Base-by-base conservation (phyloP, 2,113 vertebrate genomes). In the Anhinga anhinga region DNA sequence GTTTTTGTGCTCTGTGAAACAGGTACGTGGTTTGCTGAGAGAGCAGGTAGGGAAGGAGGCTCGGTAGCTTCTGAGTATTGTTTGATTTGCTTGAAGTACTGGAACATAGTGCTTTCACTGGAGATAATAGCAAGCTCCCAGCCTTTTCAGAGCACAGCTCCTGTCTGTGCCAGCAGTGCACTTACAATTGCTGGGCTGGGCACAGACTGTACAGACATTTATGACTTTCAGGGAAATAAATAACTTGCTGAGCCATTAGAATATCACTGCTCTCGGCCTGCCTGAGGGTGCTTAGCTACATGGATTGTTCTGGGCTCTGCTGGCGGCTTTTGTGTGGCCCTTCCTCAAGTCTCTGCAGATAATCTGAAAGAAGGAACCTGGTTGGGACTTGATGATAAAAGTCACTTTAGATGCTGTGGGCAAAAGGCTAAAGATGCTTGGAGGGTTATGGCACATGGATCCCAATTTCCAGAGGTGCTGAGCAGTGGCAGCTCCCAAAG, bases 211-310 rank as follows among this genome's bases (percentile, higher is more conserved):
- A 61, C 93, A 80, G 91, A 83, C 78, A 47, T 92, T 91, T 40
- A 40, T 86, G 91, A 58, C 76, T 91, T 69, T 61, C 84, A 73
- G 81, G 65, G 62, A 82, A 93, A 84, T 94, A 95, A 96, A 78
- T 67, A 93, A 67, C 58, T 79, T 59, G 47, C 72, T 66, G 86
- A 83, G 67, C 85, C 76, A 61, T 76, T 58, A 38, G 85, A 65
- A 56, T 83, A 71, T 62, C 5, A 0, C 69, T 76, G 58, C 77
- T 62, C 40, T 23, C 83, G 83, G 92, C 72, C 80, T 63, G 84
- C 65, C 58, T 7, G 1, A 30, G 76, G 62, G 55, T 15, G 32
- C 62, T 95, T 59, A 15, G 88, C 56, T 25, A 12, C 5, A 1
- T 16, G 90, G 79, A 30, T 42, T 11, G 23, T 14, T 9, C 81